phyloP scores from a whole-genome alignment of 2,113 vertebrate species.

The Rhinopomastus cyanomelas region DNA sequence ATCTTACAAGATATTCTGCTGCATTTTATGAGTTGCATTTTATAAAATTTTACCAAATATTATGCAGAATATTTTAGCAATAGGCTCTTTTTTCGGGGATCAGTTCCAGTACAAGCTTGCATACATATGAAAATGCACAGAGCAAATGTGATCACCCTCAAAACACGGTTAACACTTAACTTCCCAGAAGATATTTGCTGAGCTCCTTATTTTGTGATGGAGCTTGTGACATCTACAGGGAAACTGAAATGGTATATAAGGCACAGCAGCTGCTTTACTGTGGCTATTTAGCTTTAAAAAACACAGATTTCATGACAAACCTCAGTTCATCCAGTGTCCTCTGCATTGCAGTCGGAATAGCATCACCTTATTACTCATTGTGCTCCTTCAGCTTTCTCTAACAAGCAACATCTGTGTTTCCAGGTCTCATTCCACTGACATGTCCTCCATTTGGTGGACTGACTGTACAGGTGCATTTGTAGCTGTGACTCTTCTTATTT shows the following conservation, averaged over 20 bases:
- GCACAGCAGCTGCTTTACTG: background rate
- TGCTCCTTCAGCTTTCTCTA: background rate
- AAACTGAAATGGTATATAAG: background rate
- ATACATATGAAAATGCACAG: background rate
- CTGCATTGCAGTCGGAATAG: background rate
- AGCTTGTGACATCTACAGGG: background rate
- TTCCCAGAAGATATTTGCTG: background rate
- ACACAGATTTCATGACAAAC: background rate
- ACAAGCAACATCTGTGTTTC: background rate
- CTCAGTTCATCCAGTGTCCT: background rate
- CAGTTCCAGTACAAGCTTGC: background rate
- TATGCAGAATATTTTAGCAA: conserved; percentile 23
- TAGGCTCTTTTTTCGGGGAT: background rate
- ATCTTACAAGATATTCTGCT: conserved; percentile 25
- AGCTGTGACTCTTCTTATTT: background rate
- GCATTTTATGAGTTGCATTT: conserved; percentile 36
- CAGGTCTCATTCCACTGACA: background rate
- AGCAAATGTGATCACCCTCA: background rate
- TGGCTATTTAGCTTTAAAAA: background rate
- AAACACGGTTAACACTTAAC: background rate
- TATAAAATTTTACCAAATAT: conserved; percentile 19
- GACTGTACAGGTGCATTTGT: background rate
- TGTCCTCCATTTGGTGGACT: background rate
- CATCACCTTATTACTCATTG: background rate
- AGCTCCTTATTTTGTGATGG: conserved; percentile 1